Base-by-base conservation (phyloP, 1,140 invertebrate species). In the Sinella curviseta region DNA sequence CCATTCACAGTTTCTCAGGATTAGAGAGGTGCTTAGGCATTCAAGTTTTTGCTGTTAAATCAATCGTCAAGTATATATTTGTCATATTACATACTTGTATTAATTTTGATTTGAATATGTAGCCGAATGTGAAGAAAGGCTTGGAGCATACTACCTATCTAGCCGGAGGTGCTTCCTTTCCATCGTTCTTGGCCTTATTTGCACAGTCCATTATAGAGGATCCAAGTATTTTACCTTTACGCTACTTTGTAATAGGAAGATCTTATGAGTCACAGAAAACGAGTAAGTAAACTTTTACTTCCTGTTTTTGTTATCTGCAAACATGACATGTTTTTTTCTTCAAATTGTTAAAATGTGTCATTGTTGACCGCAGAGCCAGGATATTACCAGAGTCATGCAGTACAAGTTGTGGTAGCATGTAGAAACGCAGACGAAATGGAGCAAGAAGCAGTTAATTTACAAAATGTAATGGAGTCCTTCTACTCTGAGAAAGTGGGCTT, bases 181-280 rank as follows among this genome's bases (percentile, higher is more conserved):
- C 83, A 48, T 75, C 81, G 0, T 76, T 81, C 14, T 26, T 83
- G 0, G 70, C 80, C 8, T 26, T 81, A 3, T 80, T 81, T 73
- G 48, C 83, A 14, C 79, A 82, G 39, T 76, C 83, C 0, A 8
- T 81, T 3, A 48, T 83, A 20, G 31, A 81, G 24, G 54, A 31
- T 30, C 28, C 60, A 48, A 65, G 74, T 35, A 65, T 75, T 74
- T 74, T 82, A 57, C 81, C 83, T 2, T 30, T 82, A n/a, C 33
- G 79, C 14, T 81, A 81, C 39, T 81, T 81, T 57, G 81, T 83
- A 1, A 80, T 81, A 60, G 83, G 81, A 0, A 74, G 80, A 26
- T 77, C 78, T 33, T 80, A 82, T 33, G 30, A 28, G 2, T n/a
- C 28, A 4, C 33, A 80, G 1, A 74, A 74, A 57, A 55, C 17